Conservation (phyloP, 2,113 vertebrate species). For the Grantiella picta region DNA sequence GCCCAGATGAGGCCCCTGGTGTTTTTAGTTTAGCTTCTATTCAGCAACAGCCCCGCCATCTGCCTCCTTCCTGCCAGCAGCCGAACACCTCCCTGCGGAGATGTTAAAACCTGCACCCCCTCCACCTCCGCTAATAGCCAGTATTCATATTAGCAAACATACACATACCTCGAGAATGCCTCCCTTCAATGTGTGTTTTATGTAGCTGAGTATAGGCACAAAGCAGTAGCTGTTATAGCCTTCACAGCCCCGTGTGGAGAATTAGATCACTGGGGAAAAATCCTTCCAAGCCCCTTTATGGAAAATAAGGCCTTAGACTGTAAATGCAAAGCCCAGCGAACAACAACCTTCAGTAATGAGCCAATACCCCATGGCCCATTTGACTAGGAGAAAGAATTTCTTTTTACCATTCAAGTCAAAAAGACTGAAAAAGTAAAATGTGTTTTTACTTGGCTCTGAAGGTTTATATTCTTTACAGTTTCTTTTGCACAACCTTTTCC, state of each 20-base stretch:
- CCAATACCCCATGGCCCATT: conserved; percentile 66
- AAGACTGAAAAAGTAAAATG: conserved; percentile 54
- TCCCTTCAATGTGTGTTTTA: conserved; percentile 74
- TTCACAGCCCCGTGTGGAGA: conserved; percentile 69
- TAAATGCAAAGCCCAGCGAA: conserved; percentile 59
- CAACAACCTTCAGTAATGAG: conserved; percentile 69
- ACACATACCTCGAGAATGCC: conserved; percentile 70
- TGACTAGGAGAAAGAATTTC: conserved; percentile 61
- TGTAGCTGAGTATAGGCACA: conserved; percentile 66
- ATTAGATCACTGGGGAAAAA: conserved; percentile 75
- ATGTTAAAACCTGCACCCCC: conserved; percentile 65
- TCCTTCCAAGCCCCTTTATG: conserved; percentile 73
- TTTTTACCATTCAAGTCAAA: conserved; percentile 52
- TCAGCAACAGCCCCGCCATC: conserved; percentile 67
- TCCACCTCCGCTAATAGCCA: conserved; percentile 65
- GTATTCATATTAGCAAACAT: conserved; percentile 74
- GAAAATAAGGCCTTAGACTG: conserved; percentile 71
- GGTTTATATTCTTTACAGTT: conserved; percentile 60
- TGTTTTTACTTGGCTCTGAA: conserved; percentile 49
- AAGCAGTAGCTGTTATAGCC: conserved; percentile 72
- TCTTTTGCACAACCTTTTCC: conserved; percentile 27
- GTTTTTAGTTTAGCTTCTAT: conserved; percentile 69
- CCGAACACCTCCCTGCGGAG: conserved; percentile 71
- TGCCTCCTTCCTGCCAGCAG: conserved; percentile 70
- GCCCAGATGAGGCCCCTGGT: conserved; percentile 67